These are phyloP conservation scores for Sibirionetta formosa DNA, from an alignment of 2,797 vertebrate genomes.

Conservation along the genomic window DNA sequence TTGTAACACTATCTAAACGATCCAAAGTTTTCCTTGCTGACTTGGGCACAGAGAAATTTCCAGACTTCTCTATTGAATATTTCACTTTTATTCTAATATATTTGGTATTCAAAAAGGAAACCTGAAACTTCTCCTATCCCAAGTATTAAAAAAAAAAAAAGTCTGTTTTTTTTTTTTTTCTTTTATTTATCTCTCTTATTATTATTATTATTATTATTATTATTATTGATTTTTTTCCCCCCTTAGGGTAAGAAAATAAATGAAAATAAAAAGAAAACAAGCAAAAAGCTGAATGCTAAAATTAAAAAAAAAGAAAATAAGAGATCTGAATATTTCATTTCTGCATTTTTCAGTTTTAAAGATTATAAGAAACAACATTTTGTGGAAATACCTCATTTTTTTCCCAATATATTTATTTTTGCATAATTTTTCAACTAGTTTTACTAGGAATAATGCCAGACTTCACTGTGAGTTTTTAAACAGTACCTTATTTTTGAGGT, in stretches of 20 bases:
- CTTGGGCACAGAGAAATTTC: not conserved
- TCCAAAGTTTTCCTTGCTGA: not conserved
- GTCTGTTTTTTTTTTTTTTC: not conserved
- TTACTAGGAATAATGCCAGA: not conserved
- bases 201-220: too few species aligned
- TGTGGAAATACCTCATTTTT: not conserved
- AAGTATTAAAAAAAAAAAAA: not conserved
- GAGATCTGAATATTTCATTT: not conserved
- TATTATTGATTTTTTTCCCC: not conserved
- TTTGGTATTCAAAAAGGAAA: not conserved
- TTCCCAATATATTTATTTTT: not conserved
- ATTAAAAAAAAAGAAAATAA: not conserved
- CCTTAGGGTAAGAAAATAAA: not conserved
- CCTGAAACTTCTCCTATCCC: not conserved
- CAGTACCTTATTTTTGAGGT: not conserved
- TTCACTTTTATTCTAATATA: not conserved
- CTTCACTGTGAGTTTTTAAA: not conserved
- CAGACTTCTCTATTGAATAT: not conserved
- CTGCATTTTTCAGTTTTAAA: not conserved
- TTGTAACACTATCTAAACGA: not conserved
- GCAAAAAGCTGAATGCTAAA: not conserved
- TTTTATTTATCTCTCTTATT: too few species aligned
- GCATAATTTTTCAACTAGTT: not conserved
- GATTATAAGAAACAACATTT: not conserved
- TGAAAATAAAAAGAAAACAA: rapidly evolving